Conservation (phyloP, 2,888 invertebrate genomes). For the Pyralis farinalis region DNA sequence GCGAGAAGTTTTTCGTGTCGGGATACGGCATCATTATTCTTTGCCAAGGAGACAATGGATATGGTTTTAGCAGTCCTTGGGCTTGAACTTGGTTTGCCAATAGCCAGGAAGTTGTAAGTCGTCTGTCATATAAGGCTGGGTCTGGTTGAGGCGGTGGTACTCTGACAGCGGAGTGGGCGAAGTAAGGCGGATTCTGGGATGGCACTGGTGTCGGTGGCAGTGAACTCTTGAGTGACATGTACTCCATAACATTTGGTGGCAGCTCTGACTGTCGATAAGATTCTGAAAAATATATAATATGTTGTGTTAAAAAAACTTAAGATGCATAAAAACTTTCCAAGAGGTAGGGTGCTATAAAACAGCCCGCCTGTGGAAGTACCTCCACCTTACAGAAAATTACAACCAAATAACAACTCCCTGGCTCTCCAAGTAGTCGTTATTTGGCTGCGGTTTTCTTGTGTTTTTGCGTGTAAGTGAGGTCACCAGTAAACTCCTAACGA, state of each 20-base stretch:
- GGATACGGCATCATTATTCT: slow-evolving; percentile 81
- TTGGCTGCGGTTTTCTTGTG: too few relatives aligned
- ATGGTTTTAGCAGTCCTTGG: slow-evolving; percentile 70
- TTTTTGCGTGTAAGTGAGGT: too few relatives aligned
- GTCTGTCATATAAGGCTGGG: slow-evolving; percentile 60
- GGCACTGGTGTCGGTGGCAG: slow-evolving; percentile 46
- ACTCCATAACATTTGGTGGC: slow-evolving; percentile 64
- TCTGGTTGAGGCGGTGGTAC: slow-evolving; percentile 59
- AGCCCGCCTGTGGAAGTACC: too few relatives aligned
- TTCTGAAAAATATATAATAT: too few relatives aligned
- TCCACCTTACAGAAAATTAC: too few relatives aligned
- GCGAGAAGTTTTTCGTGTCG: slow-evolving; percentile 58
- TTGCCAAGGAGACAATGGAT: slow-evolving; percentile 80
- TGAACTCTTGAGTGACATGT: slow-evolving; percentile 64
- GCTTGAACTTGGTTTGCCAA: slow-evolving; percentile 76
- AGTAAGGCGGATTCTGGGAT: slow-evolving; percentile 54
- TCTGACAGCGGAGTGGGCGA: slow-evolving; percentile 62
- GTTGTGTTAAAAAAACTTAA: too few relatives aligned
- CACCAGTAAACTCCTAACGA: too few relatives aligned
- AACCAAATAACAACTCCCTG: too few relatives aligned
- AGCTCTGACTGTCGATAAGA: slow-evolving; percentile 57
- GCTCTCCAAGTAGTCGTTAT: too few relatives aligned
- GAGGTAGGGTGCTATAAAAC: too few relatives aligned
- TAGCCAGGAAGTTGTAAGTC: slow-evolving; percentile 79
- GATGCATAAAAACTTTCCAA: too few relatives aligned